Base-by-base conservation (phyloP, 1,140 invertebrate genomes). In the Zaprionus taronus region DNA sequence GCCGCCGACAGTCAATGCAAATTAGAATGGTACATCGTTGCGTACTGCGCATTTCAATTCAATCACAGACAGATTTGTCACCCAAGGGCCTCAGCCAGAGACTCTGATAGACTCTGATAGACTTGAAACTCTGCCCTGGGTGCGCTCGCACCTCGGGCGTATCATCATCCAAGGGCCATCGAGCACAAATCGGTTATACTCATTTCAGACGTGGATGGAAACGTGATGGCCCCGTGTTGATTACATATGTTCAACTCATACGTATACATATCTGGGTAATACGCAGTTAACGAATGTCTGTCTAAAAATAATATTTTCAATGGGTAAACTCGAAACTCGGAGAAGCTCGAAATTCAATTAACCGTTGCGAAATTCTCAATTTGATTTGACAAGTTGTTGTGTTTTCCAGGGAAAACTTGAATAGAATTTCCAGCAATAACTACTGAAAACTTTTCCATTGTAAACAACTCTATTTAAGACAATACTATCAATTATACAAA, bases 31-130 rank as follows among this genome's bases (percentile, higher is more conserved):
- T 58, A 58, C 63, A 72, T 72, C 44, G 17, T 26, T 81, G 41
- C 77, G 69, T 74, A 87, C 69, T 86, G 82, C 49, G 69, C 67
- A 82, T 80, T 72, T 17, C 34, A 70, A 74, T 60, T 55, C 57
- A 17, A 57, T 22, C 20, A 17, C 44, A 49, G 47, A 9, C 4
- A 60, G 36, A 67, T 41, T 31, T 62, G 61, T 38, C 62, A 36
- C 57, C n/a, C 47, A 5, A 51, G 20, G 47, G 47, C 11, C 20
- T 12, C 9, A 49, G 38, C 6, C 15, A 44, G 14, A 15, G 15
- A 44, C 14, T 28, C 14, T 28, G 12, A 26, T 26, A 26, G 24
- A 26, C 24, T 4, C 20, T 20, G 47, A 64, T 38, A 38, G 64
- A 69, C 66, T 63, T 47, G 49, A 76, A 53, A 65, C 20, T 47